Base-by-base conservation (phyloP, 2,888 invertebrate genomes). In the Prosapia bicincta region DNA sequence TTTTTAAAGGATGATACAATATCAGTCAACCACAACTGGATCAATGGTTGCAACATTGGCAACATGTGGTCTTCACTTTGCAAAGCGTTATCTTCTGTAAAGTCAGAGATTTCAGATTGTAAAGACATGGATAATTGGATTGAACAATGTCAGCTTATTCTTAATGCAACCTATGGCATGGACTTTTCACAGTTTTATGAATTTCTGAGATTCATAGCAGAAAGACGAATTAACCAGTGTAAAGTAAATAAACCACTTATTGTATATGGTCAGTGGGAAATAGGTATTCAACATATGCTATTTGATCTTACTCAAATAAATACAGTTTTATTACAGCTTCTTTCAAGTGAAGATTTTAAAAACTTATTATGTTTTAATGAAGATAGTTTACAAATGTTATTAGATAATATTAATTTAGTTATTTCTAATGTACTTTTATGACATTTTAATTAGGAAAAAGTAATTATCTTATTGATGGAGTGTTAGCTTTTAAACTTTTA, bases 11-110 rank as follows among this genome's bases (percentile, higher is more conserved):
- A 93, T 78, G 95, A 98, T 83, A 96, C 98, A 30, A 94, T 99
- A 82, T 99, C 99, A 0, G 90, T 99, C 69, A 99, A 99, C 85
- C 99, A 99, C 84, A 99, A 99, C 84, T 98, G 98, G 95, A 89
- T 98, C 76, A 99, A 99, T 87, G 95, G 92, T 0, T 93, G 94
- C 82, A 98, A 98, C 83, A 87, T 97, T 78, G 84, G 87, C 76
- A 84, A 86, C 66, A 90, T 95, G 81, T 96, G 94, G 93, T 81
- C 85, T 0, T 89, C 91, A 69, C 85, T 98, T 69, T 86, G 88
- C 78, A 84, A 85, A 28, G 90, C 89, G 82, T 86, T 96, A 76
- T 73, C 83, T 38, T 89, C 89, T 72, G 94, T 97, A 2, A 89
- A 92, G 85, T 86, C 87, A 78, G 96, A 97, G 87, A 93, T 98